phyloP scores from a whole-genome alignment of 2,888 invertebrate species.

The Cinara cedri region DNA sequence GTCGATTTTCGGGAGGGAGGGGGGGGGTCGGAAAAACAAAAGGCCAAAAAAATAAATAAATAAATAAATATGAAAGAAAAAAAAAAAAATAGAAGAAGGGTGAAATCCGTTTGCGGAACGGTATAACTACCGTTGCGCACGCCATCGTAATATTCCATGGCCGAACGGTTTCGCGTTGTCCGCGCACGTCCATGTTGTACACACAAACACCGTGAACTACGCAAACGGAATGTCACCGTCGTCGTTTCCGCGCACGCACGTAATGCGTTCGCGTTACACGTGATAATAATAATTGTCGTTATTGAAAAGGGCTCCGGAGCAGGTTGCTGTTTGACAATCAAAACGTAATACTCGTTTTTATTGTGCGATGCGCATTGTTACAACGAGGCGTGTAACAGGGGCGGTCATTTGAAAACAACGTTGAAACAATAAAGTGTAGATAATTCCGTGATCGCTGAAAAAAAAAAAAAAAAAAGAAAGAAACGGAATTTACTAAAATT shows the following conservation, averaged over 20 bases:
- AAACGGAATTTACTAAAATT: no score
- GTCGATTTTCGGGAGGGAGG: neutral
- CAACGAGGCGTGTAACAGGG: no score
- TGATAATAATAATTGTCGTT: no score
- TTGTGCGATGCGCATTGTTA: no score
- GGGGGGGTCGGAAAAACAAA: neutral
- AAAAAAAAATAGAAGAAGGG: constrained; percentile 33
- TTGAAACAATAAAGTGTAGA: no score
- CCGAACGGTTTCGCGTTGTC: constrained; percentile 35
- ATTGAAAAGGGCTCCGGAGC: no score
- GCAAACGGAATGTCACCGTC: neutral
- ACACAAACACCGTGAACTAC: neutral
- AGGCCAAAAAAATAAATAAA: no score
- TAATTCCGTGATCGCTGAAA: no score
- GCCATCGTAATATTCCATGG: constrained; percentile 32
- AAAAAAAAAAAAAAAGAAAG: no score
- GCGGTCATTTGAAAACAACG: no score
- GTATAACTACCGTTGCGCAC: constrained; percentile 51
- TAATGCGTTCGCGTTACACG: neutral
- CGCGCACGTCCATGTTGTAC: neutral
- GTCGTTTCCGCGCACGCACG: neutral
- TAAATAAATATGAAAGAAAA: neutral
- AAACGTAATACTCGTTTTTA: no score
- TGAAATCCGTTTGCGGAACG: constrained; percentile 45
- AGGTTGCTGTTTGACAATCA: no score